Evolutionary conservation across 2,113 vertebrate species (phyloP).

Genomic region (Cyanoramphus novaezelandiae): DNA sequence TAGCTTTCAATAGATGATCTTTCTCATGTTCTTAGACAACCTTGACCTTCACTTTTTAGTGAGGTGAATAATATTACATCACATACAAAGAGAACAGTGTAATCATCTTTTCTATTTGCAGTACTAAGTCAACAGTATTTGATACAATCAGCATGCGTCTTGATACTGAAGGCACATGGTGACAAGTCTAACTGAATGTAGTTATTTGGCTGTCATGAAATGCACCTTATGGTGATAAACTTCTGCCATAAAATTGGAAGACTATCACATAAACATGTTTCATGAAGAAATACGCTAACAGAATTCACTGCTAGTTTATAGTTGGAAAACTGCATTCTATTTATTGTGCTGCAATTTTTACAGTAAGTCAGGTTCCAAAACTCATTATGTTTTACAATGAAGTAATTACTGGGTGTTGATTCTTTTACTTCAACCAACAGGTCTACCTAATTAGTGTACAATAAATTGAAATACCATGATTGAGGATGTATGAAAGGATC

Average conservation of each 20-base stretch:
- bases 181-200: slow-evolving; percentile 86
- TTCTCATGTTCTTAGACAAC: slow-evolving; percentile 74
- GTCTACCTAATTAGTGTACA: slow-evolving; percentile 75
- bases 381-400: slow-evolving; percentile 80
- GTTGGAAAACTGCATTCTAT: slow-evolving; percentile 77
- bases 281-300: slow-evolving; percentile 84
- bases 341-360: slow-evolving; percentile 78
- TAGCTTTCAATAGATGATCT: slow-evolving; percentile 70
- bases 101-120: slow-evolving; percentile 83
- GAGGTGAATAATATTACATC: slow-evolving; percentile 79
- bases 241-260: slow-evolving; percentile 84
- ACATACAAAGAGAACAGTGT: slow-evolving; percentile 76
- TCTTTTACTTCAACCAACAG: slow-evolving; percentile 72
- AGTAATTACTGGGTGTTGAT: slow-evolving; percentile 76
- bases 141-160: slow-evolving; percentile 89
- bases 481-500: slow-evolving; percentile 53
- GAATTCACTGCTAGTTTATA: slow-evolving; percentile 82
- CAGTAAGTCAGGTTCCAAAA: slow-evolving; percentile 71
- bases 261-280: slow-evolving; percentile 89
- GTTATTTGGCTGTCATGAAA: slow-evolving; percentile 87
- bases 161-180: slow-evolving; percentile 83
- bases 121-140: slow-evolving; percentile 79
- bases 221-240: slow-evolving; percentile 87
- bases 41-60: slow-evolving; percentile 81
- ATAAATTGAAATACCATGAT: slow-evolving; percentile 71